Evolutionary conservation across 2,888 invertebrate genomes (phyloP), one percentile per base, ranked within the genome.

Genomic region (Scrobipalpa atriplicella): DNA sequence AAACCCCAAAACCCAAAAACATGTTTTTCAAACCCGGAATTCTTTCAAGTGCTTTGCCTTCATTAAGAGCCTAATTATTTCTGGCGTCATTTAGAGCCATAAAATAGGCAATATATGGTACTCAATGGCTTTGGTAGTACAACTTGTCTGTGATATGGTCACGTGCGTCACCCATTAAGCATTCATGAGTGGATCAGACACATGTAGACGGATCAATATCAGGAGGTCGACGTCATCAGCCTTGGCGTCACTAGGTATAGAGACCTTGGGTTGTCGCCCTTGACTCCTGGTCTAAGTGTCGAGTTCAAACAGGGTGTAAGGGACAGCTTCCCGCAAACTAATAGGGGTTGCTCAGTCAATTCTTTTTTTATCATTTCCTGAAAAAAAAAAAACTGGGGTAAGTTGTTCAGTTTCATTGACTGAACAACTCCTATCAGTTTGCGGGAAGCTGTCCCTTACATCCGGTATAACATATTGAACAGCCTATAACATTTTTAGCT

Each of bases 191-290:
- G 36, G 71, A 72, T 73, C 69, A 79, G 77, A 77, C 75, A 69
- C 74, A 73, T 70, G 70, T 73, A 78, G 79, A 75, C 74, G 68
- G 72, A 79, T 83, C 82, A 72, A 83, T 83, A 79, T 61, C 70
- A 70, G 66, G 65, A 58, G 58, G 58, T 58, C 71, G 68, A 67
- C 64, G 54, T 56, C 58, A 58, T 29, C 13, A n/a, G 13, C 29
- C 10, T 16, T 19, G 51, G 71, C 36, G 66, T 65, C 65, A 64
- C 47, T 39, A 29, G 60, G 51, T 41, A 16, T 36, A 29, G 41
- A 65, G 67, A 69, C 68, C 68, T 69, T 67, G 68, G 62, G n/a
- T 18, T 19, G 19, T 38, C 58, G 58, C 29, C 68, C 68, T 69
- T 69, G 66, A 67, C 68, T 64, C 54, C 64, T 66, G 54, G 39